These are phyloP conservation scores for Zosterops lateralis DNA, from an alignment of 2,113 vertebrate genomes.

Conservation along the genomic window DNA sequence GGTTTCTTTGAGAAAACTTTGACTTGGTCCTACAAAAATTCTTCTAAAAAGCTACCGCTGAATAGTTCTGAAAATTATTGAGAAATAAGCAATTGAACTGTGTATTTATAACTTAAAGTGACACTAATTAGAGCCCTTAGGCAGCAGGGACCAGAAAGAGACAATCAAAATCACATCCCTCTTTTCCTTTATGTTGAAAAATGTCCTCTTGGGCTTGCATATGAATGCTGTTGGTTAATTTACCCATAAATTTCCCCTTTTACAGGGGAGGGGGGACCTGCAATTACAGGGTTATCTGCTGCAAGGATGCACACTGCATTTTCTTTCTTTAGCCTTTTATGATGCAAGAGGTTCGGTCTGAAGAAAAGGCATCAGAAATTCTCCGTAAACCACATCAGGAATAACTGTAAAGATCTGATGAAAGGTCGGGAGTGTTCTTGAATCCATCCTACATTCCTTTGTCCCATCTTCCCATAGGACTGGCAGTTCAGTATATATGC, in stretches of 20 bases:
- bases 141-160: not conserved
- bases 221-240: not conserved
- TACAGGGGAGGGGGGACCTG: not conserved
- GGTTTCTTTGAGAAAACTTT: not conserved
- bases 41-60: not conserved
- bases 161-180: constrained; percentile 4
- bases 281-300: constrained; percentile 12
- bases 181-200: not conserved
- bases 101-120: not conserved
- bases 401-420: not conserved
- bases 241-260: not conserved
- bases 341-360: not conserved
- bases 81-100: not conserved
- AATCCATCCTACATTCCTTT: not conserved
- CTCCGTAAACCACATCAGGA: not conserved
- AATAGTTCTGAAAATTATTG: not conserved
- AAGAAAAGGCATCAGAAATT: not conserved
- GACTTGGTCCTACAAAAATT: not conserved
- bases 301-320: not conserved
- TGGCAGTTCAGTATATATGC: not conserved
- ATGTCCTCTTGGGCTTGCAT: not conserved
- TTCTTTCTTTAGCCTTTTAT: not conserved
- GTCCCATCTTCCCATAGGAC: not conserved
- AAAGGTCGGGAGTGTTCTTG: not conserved
- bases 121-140: constrained; percentile 11